Percentiles rank a stretch among this genome's conserved stretches.
Evolutionary conservation across 2,888 invertebrate species (phyloP).

Genomic region (Epirrhoe tristata): DNA sequence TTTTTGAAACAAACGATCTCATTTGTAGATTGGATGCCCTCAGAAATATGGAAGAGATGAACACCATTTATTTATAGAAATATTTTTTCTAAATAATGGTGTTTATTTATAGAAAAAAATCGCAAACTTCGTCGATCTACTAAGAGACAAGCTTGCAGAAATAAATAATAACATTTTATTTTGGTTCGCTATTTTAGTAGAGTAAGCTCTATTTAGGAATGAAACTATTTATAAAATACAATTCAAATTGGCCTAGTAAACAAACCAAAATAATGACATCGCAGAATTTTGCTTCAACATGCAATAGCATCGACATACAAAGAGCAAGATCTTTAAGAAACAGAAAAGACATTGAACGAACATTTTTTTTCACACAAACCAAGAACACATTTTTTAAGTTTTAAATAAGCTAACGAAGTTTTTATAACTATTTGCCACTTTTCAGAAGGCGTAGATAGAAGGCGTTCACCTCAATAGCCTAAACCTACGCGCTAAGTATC

Average conservation of each 20-base stretch:
- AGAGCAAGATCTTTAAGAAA: constrained; percentile 19
- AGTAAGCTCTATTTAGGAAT: background rate
- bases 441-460: background rate
- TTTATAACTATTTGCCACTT: background rate
- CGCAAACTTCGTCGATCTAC: background rate
- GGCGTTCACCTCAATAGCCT: constrained; percentile 4
- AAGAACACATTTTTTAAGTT: too few species aligned
- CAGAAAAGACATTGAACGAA: constrained; percentile 12
- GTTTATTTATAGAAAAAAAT: too few species aligned
- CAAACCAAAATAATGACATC: constrained; percentile 34
- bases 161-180: background rate
- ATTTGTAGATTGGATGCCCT: background rate
- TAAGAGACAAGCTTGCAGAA: background rate
- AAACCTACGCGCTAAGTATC: constrained; percentile 3
- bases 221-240: constrained; percentile 20
- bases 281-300: constrained; percentile 36
- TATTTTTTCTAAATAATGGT: too few species aligned
- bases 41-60: background rate
- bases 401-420: background rate
- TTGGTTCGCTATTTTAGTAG: background rate
- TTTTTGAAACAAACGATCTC: background rate
- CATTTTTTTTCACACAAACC: background rate
- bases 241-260: constrained; percentile 33
- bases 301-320: constrained; percentile 27
- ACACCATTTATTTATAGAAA: background rate